Percentiles rank a stretch among this genome's conserved stretches.
These are phyloP conservation scores for Drymodes brunneopygia DNA, from an alignment of 2,113 vertebrate species.

Conservation along the genomic window DNA sequence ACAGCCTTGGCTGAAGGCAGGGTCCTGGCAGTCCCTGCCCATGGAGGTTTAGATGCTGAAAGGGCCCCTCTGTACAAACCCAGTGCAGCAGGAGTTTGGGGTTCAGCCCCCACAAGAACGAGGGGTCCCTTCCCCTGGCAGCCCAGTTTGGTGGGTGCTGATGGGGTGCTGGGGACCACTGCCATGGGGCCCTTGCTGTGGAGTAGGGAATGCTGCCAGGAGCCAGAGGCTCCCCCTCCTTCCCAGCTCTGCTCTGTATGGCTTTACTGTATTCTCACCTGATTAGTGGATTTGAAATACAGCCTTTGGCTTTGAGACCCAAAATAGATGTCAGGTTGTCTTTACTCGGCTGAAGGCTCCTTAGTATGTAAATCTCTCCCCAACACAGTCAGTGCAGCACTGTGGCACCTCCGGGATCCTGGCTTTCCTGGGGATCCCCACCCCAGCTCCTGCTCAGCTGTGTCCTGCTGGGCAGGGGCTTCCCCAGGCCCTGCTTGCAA, in stretches of 20 bases:
- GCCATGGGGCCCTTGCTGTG: not conserved
- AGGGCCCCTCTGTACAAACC: not conserved
- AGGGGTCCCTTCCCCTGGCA: not conserved
- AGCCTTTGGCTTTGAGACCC: conserved; percentile 27
- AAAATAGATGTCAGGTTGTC: conserved; percentile 12
- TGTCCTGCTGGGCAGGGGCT: not conserved
- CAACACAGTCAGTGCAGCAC: not conserved
- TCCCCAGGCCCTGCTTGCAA: not conserved
- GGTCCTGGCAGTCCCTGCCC: not conserved
- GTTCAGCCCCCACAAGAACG: accelerated
- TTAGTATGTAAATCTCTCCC: conserved; percentile 44
- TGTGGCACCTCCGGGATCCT: not conserved
- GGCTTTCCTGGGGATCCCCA: not conserved
- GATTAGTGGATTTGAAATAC: not conserved
- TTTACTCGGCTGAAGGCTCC: not conserved
- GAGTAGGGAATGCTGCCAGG: not conserved
- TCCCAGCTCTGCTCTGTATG: not conserved
- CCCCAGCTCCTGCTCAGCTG: accelerated
- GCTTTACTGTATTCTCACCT: not conserved
- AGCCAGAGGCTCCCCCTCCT: not conserved
- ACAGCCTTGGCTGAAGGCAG: not conserved
- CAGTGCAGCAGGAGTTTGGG: not conserved
- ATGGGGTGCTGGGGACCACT: not conserved
- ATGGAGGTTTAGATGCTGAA: not conserved
- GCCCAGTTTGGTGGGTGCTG: not conserved